Conservation (phyloP, 1,140 invertebrate species). For the Brevipalpus yothersi region DNA sequence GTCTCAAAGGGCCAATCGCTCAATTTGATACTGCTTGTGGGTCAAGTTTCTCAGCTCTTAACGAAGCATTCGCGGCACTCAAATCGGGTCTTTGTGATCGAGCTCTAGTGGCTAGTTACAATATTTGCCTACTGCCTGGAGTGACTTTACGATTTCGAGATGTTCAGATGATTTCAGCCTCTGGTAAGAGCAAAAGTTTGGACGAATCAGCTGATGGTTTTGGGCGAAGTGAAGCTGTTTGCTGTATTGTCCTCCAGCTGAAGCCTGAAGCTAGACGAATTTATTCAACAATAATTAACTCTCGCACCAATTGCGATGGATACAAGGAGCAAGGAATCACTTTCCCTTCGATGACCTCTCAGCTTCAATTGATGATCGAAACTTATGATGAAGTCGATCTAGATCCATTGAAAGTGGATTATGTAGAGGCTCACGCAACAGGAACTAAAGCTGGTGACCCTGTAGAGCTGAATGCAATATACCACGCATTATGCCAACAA, state of each 20-base stretch:
- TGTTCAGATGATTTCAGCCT: not conserved
- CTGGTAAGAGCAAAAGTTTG: not conserved
- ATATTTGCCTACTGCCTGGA: constrained; percentile 24
- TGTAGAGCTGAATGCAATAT: constrained; percentile 34
- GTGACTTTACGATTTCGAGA: constrained; percentile 12
- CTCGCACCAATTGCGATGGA: constrained; percentile 66
- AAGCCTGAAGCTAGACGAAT: constrained; percentile 20
- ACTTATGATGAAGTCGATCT: constrained; percentile 55
- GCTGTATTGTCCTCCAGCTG: constrained; percentile 20
- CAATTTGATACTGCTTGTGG: constrained; percentile 85
- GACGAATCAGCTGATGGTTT: constrained; percentile 1
- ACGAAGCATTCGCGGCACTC: constrained; percentile 2
- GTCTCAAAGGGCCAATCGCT: constrained; percentile 65
- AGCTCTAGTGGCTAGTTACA: constrained; percentile 27
- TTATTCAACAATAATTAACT: constrained; percentile 36
- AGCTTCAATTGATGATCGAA: constrained; percentile 25
- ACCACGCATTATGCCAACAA: not conserved
- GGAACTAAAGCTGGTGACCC: constrained; percentile 66
- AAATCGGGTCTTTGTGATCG: not conserved
- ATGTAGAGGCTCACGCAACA: constrained; percentile 87
- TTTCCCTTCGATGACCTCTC: constrained; percentile 13
- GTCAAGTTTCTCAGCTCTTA: not conserved
- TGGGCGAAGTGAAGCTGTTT: constrained; percentile 40
- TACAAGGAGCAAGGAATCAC: constrained; percentile 56
- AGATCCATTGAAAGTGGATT: constrained; percentile 43